Conservation (phyloP, 1,140 invertebrate genomes). For the Phortica variegata region DNA sequence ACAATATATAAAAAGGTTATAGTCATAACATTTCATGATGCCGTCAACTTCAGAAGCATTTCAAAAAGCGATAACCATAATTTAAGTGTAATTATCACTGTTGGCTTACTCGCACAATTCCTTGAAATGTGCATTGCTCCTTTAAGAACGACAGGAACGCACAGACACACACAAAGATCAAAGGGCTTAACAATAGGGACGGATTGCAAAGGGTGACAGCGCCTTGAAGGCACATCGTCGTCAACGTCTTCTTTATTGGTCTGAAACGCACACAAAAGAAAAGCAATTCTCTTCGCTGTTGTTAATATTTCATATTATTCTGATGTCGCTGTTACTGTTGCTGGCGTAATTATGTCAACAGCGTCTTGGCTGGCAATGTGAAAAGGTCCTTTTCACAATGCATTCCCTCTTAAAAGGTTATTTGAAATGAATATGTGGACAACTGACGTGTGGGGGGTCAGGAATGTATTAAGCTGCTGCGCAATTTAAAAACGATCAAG, state of each 20-base stretch:
- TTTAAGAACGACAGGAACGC: no score
- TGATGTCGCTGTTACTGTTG: slow-evolving; percentile 13
- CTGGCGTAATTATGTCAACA: slow-evolving; percentile 52
- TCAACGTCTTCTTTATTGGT: slow-evolving; percentile 12
- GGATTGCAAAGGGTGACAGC: slow-evolving; percentile 16
- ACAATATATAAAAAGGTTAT: slow-evolving; percentile 30
- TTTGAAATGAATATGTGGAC: background rate
- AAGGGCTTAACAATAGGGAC: no score
- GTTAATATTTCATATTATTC: slow-evolving; percentile 16
- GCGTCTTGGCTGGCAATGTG: slow-evolving; percentile 30
- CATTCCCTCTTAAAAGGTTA: background rate
- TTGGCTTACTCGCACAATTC: no score
- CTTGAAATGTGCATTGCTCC: no score
- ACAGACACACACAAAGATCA: no score
- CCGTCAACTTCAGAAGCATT: no score
- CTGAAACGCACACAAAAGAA: slow-evolving; percentile 1
- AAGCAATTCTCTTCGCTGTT: slow-evolving; percentile 19
- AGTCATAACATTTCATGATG: slow-evolving; percentile 1
- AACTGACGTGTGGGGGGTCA: slow-evolving; percentile 18
- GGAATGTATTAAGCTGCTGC: slow-evolving; percentile 32
- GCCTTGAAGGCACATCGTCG: slow-evolving; percentile 14
- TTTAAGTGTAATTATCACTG: slow-evolving; percentile 13
- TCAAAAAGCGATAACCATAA: no score
- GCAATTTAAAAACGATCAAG: slow-evolving; percentile 54
- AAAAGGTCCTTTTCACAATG: slow-evolving; percentile 12